Evolutionary conservation across 2,888 invertebrate species (phyloP).

Genomic region (Nasonia oneida): DNA sequence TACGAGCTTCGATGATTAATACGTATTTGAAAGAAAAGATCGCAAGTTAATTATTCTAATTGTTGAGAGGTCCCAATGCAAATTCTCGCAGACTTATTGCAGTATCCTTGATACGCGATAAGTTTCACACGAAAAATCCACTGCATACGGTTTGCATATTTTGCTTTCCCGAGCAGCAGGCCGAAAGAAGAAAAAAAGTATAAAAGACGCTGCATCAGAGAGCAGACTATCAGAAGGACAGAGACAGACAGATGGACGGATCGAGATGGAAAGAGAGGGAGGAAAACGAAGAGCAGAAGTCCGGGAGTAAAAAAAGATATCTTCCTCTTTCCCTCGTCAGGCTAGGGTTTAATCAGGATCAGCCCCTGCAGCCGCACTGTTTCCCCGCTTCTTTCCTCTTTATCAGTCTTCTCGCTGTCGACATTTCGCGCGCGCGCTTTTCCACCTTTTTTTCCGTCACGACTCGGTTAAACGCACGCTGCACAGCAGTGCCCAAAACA

Average conservation of each 20-base stretch:
- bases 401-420: constrained; percentile 63
- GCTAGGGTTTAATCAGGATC: constrained; percentile 73
- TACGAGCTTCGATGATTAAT: no score
- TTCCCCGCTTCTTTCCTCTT: constrained; percentile 58
- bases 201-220: background rate
- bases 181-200: constrained; percentile 13
- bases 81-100: no score
- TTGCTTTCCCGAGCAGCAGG: no score
- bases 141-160: background rate
- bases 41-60: no score
- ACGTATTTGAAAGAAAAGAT: no score
- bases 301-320: constrained; percentile 34
- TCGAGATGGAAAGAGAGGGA: background rate
- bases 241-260: constrained; percentile 26
- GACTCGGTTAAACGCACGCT: constrained; percentile 44
- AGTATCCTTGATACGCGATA: background rate
- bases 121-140: background rate
- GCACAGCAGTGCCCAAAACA: constrained; percentile 65
- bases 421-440: constrained; percentile 53
- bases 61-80: no score
- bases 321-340: constrained; percentile 29
- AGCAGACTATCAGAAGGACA: constrained; percentile 28
- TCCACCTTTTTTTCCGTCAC: background rate
- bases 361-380: constrained; percentile 66
- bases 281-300: constrained; percentile 3